Conservation (phyloP, 2,888 invertebrate species). For the Zonitis immaculata region DNA sequence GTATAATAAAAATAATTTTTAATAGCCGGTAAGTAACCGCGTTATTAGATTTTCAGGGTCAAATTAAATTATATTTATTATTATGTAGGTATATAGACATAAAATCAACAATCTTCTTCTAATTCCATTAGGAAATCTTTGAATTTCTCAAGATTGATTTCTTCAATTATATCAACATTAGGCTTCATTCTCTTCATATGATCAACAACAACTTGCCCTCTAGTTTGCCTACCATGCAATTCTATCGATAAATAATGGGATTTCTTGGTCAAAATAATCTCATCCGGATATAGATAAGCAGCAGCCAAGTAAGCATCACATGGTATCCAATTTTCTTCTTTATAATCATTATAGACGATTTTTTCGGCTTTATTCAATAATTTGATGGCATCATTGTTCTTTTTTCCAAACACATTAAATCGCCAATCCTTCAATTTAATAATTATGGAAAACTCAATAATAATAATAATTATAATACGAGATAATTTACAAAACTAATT, state of each 20-base stretch:
- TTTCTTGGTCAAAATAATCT: constrained; percentile 6
- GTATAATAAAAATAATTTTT: too few species aligned
- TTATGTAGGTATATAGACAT: too few species aligned
- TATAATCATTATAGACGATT: not conserved
- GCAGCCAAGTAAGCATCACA: constrained; percentile 13
- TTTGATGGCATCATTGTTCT: constrained; percentile 8
- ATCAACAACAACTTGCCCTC: constrained; percentile 12
- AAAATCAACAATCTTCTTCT: not conserved
- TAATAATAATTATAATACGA: too few species aligned
- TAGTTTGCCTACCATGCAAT: constrained; percentile 10
- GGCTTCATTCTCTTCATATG: constrained; percentile 5
- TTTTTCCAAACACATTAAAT: constrained; percentile 9
- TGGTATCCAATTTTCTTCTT: constrained; percentile 1
- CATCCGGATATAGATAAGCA: constrained; percentile 8
- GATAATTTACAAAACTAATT: constrained; percentile 40
- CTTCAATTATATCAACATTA: constrained; percentile 11
- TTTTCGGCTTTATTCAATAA: constrained; percentile 9
- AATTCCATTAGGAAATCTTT: constrained; percentile 4
- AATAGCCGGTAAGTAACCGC: too few species aligned
- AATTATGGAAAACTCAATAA: too few species aligned
- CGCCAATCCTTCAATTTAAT: constrained; percentile 14
- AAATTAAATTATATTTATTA: too few species aligned
- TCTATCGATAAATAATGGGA: constrained; percentile 9
- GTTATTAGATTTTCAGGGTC: too few species aligned
- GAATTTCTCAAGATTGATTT: constrained; percentile 2